A percentile compares a stretch with the other conserved stretches of the same genome.
phyloP scores from a whole-genome alignment of 1,140 invertebrate species.

The Drosophila cardini region DNA sequence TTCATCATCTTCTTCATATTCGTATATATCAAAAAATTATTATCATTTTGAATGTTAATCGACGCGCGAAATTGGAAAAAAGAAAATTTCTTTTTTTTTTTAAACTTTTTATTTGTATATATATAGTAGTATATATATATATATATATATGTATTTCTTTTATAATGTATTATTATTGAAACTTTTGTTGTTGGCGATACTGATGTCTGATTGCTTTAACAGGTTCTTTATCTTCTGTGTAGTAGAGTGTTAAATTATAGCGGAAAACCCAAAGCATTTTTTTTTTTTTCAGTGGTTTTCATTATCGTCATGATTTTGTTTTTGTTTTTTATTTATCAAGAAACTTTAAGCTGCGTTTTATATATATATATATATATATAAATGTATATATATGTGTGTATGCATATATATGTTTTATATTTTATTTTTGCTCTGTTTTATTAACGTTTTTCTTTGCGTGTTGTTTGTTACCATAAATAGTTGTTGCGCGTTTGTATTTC shows the following conservation, averaged over 20 bases:
- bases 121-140: too few species aligned
- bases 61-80: constrained; percentile 65
- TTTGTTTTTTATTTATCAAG: constrained; percentile 26
- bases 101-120: constrained; percentile 2
- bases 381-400: too few species aligned
- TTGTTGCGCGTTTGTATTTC: constrained; percentile 18
- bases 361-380: too few species aligned
- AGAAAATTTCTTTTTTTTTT: constrained; percentile 10
- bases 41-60: constrained; percentile 75
- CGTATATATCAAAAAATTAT: constrained; percentile 78
- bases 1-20: neutral
- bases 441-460: constrained; percentile 24
- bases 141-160: constrained; percentile 1
- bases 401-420: neutral
- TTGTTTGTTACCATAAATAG: constrained; percentile 32
- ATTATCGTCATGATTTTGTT: constrained; percentile 24
- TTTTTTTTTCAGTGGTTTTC: constrained; percentile 17
- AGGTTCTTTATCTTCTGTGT: constrained; percentile 33
- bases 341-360: constrained; percentile 24
- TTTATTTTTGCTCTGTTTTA: constrained; percentile 19
- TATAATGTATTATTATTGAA: constrained; percentile 33
- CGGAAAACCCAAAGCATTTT: constrained; percentile 45
- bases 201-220: constrained; percentile 46
- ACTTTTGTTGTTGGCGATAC: constrained; percentile 33
- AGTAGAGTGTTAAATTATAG: constrained; percentile 39